A percentile compares a stretch with the other conserved stretches of the same genome.
These are phyloP conservation scores for Aldabrachelys gigantea DNA, from an alignment of 2,113 vertebrate genomes.

Conservation along the genomic window DNA sequence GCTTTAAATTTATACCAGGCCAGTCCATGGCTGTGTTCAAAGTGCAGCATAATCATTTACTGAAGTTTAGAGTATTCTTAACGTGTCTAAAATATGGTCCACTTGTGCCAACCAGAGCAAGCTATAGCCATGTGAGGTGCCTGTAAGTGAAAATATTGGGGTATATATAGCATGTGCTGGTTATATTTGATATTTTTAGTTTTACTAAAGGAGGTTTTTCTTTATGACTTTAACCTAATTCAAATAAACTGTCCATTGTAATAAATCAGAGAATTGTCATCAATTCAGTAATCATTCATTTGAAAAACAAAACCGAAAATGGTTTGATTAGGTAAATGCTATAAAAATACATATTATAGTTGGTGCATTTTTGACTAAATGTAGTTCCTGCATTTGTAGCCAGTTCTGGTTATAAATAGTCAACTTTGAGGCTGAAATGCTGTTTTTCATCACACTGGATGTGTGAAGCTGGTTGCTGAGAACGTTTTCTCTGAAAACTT, in stretches of 20 bases:
- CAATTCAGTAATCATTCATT: background rate
- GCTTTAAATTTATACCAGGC: slow-evolving; percentile 51
- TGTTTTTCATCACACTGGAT: background rate
- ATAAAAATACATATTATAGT: background rate
- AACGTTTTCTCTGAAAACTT: background rate
- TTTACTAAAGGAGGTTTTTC: background rate
- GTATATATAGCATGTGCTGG: slow-evolving; percentile 15
- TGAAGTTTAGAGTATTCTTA: background rate
- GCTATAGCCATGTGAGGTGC: background rate
- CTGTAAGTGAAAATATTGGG: slow-evolving; percentile 18
- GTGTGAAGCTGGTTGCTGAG: background rate
- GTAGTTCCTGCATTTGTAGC: slow-evolving; percentile 1
- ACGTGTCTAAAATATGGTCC: slow-evolving; percentile 12
- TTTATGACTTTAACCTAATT: background rate
- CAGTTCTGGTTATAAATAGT: background rate
- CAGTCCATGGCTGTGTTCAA: slow-evolving; percentile 35
- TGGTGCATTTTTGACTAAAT: background rate
- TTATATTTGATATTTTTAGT: background rate
- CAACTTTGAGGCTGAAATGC: background rate
- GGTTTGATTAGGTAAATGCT: background rate
- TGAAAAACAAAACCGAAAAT: background rate
- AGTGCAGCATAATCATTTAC: slow-evolving; percentile 54
- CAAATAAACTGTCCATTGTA: background rate
- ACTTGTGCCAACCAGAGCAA: slow-evolving; percentile 11
- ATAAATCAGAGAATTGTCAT: background rate